Evolutionary conservation across 2,888 invertebrate genomes (phyloP), one percentile per base, ranked within the genome.

Genomic region (Coremacera marginata): DNA sequence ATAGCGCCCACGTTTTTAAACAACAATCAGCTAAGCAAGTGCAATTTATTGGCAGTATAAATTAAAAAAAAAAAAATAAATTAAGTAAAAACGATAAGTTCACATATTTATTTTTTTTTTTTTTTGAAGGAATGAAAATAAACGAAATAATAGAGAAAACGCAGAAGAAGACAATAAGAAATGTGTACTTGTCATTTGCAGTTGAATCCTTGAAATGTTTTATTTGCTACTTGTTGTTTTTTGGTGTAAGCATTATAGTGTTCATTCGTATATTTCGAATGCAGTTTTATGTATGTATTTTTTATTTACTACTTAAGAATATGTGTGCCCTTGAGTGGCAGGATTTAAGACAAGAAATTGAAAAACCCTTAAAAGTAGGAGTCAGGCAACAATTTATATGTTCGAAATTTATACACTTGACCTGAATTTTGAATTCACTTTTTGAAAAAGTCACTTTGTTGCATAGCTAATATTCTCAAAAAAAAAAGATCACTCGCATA

Each of bases 31-130:
- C 68, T 16, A 51, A 51, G 11, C 25, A 22, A 49, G 49, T 25
- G 51, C 27, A 68, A 68, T 68, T 68, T 68, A 68, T 68, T 51
- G 51, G 22, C 68, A 51, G 68, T 22, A 68, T 68, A 68, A 68
- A 68, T 68, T 68, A 68, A 68, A 49, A 51, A 51, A 22, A 25
- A 22, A 22, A 65, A 44, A n/a, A n/a, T 7, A 65, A 22, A 22
- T n/a, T 9, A 3, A 4, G 27, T 14, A 60, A 9, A 22, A 60
- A 22, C 57, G 27, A 60, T 27, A 27, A 63, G 16, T 4, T 14
- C 3, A 63, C 3, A 63, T 31, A 11, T 31, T 9, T 27, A 7
- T 27, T 16, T 27, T 16, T 5, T 27, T 63, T 31, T 63, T 63
- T 63, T 31, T 27, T 31, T 25, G 34, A n/a, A n/a, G 34, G 31